Evolutionary conservation across 2,888 invertebrate genomes (phyloP), one percentile per base, ranked within the genome.

Genomic region (Maniola hyperantus): DNA sequence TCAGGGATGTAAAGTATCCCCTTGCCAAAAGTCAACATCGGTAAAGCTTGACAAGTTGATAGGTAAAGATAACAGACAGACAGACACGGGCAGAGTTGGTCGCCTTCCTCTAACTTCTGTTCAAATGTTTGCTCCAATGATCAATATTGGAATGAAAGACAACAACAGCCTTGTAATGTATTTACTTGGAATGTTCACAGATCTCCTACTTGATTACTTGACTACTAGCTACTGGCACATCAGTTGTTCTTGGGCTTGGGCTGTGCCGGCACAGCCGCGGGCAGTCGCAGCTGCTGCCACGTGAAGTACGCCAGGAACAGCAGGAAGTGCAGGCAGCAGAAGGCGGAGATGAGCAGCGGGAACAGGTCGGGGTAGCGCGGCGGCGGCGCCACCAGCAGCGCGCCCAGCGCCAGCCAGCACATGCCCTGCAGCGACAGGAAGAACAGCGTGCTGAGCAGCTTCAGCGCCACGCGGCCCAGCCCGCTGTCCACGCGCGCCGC

Each of bases 311-410:
- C 67, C 74, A 95, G 95, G 79, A 97, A 97, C 44, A 93, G 82
- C 5, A 96, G 67, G 84, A 98, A 98, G 92, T 98, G 98, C 1
- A 89, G 83, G 85, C 96, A 99, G 8, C 96, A 96, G 87, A 95
- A 97, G 7, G 95, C 88, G 0, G 98, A 97, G 71, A 98, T 94
- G 33, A 97, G 84, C 57, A 99, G 88, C 0, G 97, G 93, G 87
- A 95, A 97, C 46, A 99, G 83, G 90, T 98, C 96, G 0, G 99
- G 98, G 76, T 96, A 96, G 69, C 90, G 89, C 0, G 83, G 79
- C 0, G 98, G 98, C 2, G 97, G 95, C 61, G 93, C 84, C 0
- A 96, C 77, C 63, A 93, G 86, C 26, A 95, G 81, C 44, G 93
- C 90, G 0, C 92, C 87, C 0, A 94, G 46, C 1, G 94, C 93